These are phyloP conservation scores for Zosterops japonicus DNA, from an alignment of 2,113 vertebrate genomes.

Conservation along the genomic window DNA sequence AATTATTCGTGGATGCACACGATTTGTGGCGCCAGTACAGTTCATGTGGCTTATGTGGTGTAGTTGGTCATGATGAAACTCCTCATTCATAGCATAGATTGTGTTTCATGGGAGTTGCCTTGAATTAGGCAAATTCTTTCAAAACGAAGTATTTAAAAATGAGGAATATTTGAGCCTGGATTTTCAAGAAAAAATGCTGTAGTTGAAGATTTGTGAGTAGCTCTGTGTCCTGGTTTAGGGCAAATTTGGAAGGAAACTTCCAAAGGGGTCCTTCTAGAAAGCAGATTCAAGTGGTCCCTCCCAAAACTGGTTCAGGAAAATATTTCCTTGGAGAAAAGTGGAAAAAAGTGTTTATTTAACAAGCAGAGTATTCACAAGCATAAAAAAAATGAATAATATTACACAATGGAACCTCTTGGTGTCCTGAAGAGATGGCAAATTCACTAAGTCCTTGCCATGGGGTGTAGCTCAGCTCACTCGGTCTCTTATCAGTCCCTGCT, in stretches of 20 bases:
- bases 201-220: not conserved
- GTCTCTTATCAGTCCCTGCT: not conserved
- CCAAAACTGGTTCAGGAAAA: not conserved
- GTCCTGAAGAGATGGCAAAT: not conserved
- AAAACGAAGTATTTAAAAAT: not conserved
- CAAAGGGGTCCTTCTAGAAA: not conserved
- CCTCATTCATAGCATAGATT: not conserved
- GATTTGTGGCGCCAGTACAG: not conserved
- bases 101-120: not conserved
- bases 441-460: not conserved
- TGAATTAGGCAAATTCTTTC: not conserved
- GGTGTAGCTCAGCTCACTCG: not conserved
- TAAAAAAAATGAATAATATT: not conserved
- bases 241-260: not conserved
- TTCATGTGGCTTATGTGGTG: not conserved
- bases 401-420: not conserved
- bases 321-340: not conserved
- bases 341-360: not conserved
- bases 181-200: not conserved
- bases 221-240: not conserved
- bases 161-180: not conserved
- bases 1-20: not conserved
- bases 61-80: not conserved
- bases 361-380: not conserved
- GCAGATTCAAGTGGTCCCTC: not conserved